Percentiles rank a stretch among this genome's conserved stretches.
Evolutionary conservation across 2,113 vertebrate species (phyloP).

Genomic region (Poecilia latipinna): DNA sequence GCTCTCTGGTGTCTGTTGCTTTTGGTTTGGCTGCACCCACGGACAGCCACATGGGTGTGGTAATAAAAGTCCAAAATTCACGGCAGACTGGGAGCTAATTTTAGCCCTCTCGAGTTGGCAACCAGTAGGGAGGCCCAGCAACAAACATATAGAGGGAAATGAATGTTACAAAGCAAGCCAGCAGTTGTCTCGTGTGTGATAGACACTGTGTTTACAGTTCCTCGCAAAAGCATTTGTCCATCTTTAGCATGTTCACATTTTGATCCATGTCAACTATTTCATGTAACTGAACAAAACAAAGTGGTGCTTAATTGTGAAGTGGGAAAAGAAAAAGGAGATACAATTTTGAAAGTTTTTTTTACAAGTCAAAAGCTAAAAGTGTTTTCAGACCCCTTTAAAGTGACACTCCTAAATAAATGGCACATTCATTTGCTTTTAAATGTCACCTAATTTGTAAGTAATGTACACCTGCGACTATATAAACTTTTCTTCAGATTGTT

Average conservation of each 20-base stretch:
- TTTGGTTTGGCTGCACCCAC: constrained; percentile 47
- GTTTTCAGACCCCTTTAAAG: too few species aligned
- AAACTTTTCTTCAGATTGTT: neutral
- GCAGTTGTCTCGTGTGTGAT: constrained; percentile 41
- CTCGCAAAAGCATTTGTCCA: neutral
- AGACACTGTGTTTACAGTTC: constrained; percentile 12
- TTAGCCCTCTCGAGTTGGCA: constrained; percentile 70
- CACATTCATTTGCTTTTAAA: neutral
- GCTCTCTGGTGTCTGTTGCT: constrained; percentile 37
- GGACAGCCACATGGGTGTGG: constrained; percentile 64
- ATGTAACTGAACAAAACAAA: too few species aligned
- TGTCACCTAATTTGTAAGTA: neutral
- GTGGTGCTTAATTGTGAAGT: too few species aligned
- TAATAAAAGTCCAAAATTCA: constrained; percentile 70
- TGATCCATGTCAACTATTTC: neutral
- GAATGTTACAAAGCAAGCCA: constrained; percentile 11
- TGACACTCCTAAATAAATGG: neutral
- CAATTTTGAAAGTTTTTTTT: too few species aligned
- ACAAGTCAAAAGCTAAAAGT: too few species aligned
- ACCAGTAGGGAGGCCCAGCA: constrained; percentile 46
- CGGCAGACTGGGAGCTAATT: constrained; percentile 72
- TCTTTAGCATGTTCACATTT: neutral
- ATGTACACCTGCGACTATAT: neutral
- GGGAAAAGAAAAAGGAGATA: too few species aligned
- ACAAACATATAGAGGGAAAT: constrained; percentile 41